Base-by-base conservation (phyloP, 2,888 invertebrate genomes). In the Miltochrista miniata region DNA sequence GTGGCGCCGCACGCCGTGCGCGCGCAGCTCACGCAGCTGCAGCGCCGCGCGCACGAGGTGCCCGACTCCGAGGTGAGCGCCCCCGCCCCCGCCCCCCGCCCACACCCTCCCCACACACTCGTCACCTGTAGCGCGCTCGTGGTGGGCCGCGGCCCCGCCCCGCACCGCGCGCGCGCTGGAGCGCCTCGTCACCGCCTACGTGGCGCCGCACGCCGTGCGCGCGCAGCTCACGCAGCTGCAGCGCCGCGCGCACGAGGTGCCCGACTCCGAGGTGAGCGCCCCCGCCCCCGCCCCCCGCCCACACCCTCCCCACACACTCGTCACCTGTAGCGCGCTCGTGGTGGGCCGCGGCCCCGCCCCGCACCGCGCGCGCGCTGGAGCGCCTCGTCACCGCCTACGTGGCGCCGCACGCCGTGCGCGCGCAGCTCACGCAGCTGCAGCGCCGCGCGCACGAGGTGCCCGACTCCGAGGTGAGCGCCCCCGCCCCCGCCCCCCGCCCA, bases 81-180 rank as follows among this genome's bases (percentile, higher is more conserved):
- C 10, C 8, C 11, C 10, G 31, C 30, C n/a, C n/a, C n/a, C n/a
- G n/a, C n/a, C n/a, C n/a, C n/a, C n/a, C n/a, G n/a, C n/a, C n/a
- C n/a, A n/a, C n/a, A n/a, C n/a, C n/a, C n/a, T n/a, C n/a, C n/a
- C n/a, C n/a, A n/a, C n/a, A n/a, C n/a, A n/a, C n/a, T n/a, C n/a
- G n/a, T n/a, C n/a, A n/a, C n/a, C n/a, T n/a, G 95, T 95, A n/a
- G 95, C 95, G 14, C n/a, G 96, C 43, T 95, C 57, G 51, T 72
- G 95, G 70, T n/a, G 92, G 18, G 5, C 3, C 18, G 18, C 18
- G 3, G 18, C 18, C 3, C 18, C 18, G 18, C 18, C 18, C 3
- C 18, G 18, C 18, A 2, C 18, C 18, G 18, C 18, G 18, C 18
- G 18, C 18, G 18, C 18, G 18, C 18, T 24, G 18, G 3, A 24